Evolutionary conservation across 1,140 invertebrate species (phyloP).

Genomic region (Periplaneta americana): DNA sequence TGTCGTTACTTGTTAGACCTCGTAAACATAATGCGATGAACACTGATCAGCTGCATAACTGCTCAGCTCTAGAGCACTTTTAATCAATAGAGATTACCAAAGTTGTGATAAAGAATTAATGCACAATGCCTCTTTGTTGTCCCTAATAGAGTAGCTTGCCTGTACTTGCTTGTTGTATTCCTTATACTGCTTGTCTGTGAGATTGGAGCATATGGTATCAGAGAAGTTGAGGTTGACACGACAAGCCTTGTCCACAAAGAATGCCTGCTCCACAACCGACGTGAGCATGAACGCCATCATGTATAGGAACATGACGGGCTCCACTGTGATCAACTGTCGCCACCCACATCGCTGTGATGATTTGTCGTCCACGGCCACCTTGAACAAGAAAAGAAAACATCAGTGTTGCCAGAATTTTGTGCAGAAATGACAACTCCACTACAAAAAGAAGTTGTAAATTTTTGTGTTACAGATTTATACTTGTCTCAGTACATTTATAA

Average conservation of each 20-base stretch:
- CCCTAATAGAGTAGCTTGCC: constrained; percentile 31
- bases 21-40: no score
- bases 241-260: constrained; percentile 68
- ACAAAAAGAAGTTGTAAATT: no score
- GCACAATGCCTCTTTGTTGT: not conserved
- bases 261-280: constrained; percentile 67
- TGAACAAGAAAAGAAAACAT: not conserved
- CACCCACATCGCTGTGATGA: not conserved
- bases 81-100: no score
- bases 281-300: constrained; percentile 77
- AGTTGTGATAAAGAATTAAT: not conserved
- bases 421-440: no score
- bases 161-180: constrained; percentile 56
- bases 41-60: no score
- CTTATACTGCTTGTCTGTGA: constrained; percentile 42
- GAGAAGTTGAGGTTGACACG: constrained; percentile 58
- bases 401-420: no score
- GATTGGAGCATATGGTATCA: constrained; percentile 55
- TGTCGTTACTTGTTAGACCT: no score
- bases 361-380: not conserved
- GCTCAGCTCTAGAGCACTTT: no score
- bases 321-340: constrained; percentile 51
- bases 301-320: constrained; percentile 71
- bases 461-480: no score
- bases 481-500: no score